Base-by-base conservation (phyloP, 2,888 invertebrate genomes). In the Syrphus vitripennis region DNA sequence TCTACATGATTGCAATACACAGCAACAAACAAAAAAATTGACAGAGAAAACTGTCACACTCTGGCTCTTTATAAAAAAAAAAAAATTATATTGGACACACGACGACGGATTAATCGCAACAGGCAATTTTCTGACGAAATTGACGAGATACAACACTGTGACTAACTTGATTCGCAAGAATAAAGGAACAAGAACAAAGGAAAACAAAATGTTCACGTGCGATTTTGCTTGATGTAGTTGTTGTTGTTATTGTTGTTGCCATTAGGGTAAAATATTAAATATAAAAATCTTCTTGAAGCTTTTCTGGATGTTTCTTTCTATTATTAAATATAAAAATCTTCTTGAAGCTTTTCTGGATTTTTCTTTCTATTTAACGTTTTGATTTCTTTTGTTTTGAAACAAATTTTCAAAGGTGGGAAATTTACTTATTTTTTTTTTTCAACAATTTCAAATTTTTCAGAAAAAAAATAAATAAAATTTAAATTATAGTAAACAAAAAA, bases 151-250 rank as follows among this genome's bases (percentile, higher is more conserved):
- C n/a, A 40, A 37, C n/a, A 40, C 65, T 53, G 26, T 26, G 79
- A 69, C 31, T 40, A 50, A 59, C 59, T 42, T 45, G 34, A 55
- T 72, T 53, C 31, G 34, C 53, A 42, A 74, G 50, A 53, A 42
- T 16, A 31, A 19, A 42, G 50, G 40, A 31, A 24, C 10, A 42
- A n/a, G 81, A 81, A 81, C 81, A 81, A 76, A 81, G 81, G 29
- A 63, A 63, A 61, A 37, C 74, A 61, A 50, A 50, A 74, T 48
- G 50, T 76, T 82, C 76, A 76, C 76, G 76, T 76, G 82, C 65
- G 67, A 67, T 50, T 67, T 34, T 50, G 21, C 5, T 21, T 21
- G 19, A 21, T 67, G 31, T 16, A 29, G 24, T 37, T 21, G 10
- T 31, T 21, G n/a, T 31, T 21, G 9, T 42, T 63, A 24, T 40